Conservation (phyloP, 2,113 vertebrate genomes). For the Thunnus thynnus region DNA sequence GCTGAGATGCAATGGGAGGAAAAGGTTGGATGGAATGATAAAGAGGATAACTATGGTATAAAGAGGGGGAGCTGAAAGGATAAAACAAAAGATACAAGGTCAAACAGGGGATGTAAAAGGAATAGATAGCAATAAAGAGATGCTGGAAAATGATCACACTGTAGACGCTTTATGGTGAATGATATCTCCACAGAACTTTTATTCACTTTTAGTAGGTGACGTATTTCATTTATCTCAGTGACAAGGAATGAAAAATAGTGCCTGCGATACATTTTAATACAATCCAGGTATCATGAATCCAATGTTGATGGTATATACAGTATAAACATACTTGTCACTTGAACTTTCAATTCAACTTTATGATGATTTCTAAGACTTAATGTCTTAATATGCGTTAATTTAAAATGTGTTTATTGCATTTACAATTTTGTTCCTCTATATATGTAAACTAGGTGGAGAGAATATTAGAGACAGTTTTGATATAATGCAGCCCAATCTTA, state of each 20-base stretch:
- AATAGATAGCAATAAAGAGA: constrained; percentile 22
- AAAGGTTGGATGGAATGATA: constrained; percentile 56
- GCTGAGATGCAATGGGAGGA: constrained; percentile 55
- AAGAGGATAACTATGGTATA: constrained; percentile 48
- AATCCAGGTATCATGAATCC: not conserved
- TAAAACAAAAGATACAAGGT: constrained; percentile 52
- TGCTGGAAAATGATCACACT: constrained; percentile 19
- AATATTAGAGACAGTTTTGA: no score
- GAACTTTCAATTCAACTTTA: no score
- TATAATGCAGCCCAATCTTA: not conserved
- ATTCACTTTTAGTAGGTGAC: not conserved
- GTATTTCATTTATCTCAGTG: not conserved
- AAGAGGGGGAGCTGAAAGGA: constrained; percentile 37
- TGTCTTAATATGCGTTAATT: no score
- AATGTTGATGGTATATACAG: not conserved
- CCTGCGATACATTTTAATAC: not conserved
- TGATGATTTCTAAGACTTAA: no score
- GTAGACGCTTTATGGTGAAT: not conserved
- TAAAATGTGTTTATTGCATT: no score
- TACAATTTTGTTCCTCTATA: no score
- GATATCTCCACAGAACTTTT: not conserved
- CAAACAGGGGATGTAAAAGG: constrained; percentile 39
- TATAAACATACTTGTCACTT: no score
- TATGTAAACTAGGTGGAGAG: no score
- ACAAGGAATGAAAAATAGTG: not conserved